Base-by-base conservation (phyloP, 1,140 invertebrate species). In the Artemia franciscana region DNA sequence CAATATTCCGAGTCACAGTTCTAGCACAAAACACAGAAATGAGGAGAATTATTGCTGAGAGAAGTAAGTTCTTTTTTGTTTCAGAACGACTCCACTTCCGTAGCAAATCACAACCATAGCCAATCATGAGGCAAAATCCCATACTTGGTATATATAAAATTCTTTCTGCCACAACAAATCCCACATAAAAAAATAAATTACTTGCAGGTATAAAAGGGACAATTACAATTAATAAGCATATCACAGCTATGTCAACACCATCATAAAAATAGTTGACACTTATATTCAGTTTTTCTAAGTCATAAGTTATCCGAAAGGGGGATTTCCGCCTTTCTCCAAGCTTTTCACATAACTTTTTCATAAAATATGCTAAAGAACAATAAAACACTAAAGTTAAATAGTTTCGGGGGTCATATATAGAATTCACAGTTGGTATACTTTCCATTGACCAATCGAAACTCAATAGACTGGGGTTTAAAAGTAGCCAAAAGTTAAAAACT, bases 361-460 rank as follows among this genome's bases (percentile, higher is more conserved):
- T 25, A 56, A 57, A 27, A 25, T 64, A 61, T 30, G 26, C 61
- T 26, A 66, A 67, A 60, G 23, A 60, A 0, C 57, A 71, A 70
- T 91, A 94, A 63, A 93, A 83, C 9, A 80, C 71, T 5, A 83
- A 66, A 1, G 84, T 80, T 51, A 81, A 74, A 4, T 86, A 68
- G 70, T 91, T 91, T 59, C 90, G 75, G 0, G 78, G 70, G 73
- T 95, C 91, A 62, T 78, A 75, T 4, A 88, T 59, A 4, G 79
- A 78, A 1, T 78, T 81, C 63, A 95, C 79, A 60, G 86, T 76
- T 1, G 89, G 86, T 66, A 95, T 82, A 0, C 90, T 82, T 66
- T 91, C 89, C 91, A 94, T 94, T 3, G 88, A 90, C 91, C 91
- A 95, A 71, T 95, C 91, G 71, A 92, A 94, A 71, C 88, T 91